Evolutionary conservation across 1,140 invertebrate genomes (phyloP), one percentile per base, ranked within the genome.

Genomic region (Cotesia glomerata): DNA sequence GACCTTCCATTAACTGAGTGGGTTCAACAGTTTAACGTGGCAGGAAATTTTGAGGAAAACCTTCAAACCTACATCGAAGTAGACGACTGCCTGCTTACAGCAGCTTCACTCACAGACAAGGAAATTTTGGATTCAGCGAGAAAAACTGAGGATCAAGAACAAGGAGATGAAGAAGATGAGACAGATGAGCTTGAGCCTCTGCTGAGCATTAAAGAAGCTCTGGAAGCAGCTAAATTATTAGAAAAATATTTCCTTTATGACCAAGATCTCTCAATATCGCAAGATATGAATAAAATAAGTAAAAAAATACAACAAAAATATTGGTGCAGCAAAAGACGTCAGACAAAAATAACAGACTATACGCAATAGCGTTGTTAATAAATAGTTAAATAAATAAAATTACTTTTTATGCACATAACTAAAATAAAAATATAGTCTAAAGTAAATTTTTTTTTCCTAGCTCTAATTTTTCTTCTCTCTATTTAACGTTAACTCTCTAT

Each of bases 21-120:
- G 52, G n/a, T 54, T 54, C 52, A 54, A 54, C 52, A 54, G 52
- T n/a, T 54, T n/a, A 54, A 54, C 52, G 13, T 54, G 52, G 13
- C 52, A 54, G 52, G 13, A 54, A 54, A 54, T 54, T 26, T 26
- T 26, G n/a, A 9, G 52, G 52, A 13, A 54, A 54, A 54, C 14
- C 52, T 54, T 54, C 52, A 54, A 54, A 54, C 52, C 52, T 54
- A 54, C 52, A 54, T 54, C 52, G 52, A 14, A 54, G 52, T 54
- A 54, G 52, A 54, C 52, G 52, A 54, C 52, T n/a, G 52, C 52
- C 52, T 54, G 52, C 52, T 54, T 54, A 54, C 52, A 54, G 4
- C 52, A n/a, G 52, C 52, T 54, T 54, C 52, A 54, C n/a, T 54
- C 16, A 54, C 52, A 54, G 52, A 54, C 13, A n/a, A 14, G n/a